Base-by-base conservation (phyloP, 2,888 invertebrate species). In the Plagodis pulveraria region DNA sequence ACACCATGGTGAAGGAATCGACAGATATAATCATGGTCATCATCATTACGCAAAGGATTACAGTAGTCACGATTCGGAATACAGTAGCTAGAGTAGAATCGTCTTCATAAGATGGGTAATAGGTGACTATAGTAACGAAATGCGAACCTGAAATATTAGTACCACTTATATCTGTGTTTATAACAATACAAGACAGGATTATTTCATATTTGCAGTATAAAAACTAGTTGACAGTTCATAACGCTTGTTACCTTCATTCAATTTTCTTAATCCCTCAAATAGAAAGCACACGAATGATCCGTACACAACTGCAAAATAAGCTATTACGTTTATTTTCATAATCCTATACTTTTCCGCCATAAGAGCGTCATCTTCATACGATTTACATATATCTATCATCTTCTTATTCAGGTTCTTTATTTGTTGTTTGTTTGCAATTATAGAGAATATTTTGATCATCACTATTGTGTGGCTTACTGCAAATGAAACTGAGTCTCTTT, bases 381-480 rank as follows among this genome's bases (percentile, higher is more conserved):
- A 56, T 56, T 86, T 78, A 59, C 89, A 87, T 57, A 85, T 76
- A 45, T 64, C 69, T 38, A 86, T 78, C 74, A 89, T 82, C 58
- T 83, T 83, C 32, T 65, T 65, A 69, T 86, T 87, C 65, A 89
- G 68, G 9, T 64, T 67, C 64, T 78, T 85, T 54, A 90, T 76
- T 7, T 77, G 63, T 38, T 78, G 62, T 63, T 88, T 90, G 44
- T 87, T 83, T 0, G 59, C 48, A 49, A 85, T 65, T 10, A 91
- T 77, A 5, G 81, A 86, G 22, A 78, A 73, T 64, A 89, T 76
- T 72, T 91, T 91, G 47, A 86, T 74, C 76, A 89, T 75, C 49
- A 90, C 86, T 45, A 91, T 81, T 0, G 85, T 81, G 56, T 91
- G 91, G 62, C 87, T 87, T 47, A 88, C 80, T 6, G 87, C 82